Evolutionary conservation across 1,140 invertebrate genomes (phyloP).

Genomic region (Aporrectodea caliginosa): DNA sequence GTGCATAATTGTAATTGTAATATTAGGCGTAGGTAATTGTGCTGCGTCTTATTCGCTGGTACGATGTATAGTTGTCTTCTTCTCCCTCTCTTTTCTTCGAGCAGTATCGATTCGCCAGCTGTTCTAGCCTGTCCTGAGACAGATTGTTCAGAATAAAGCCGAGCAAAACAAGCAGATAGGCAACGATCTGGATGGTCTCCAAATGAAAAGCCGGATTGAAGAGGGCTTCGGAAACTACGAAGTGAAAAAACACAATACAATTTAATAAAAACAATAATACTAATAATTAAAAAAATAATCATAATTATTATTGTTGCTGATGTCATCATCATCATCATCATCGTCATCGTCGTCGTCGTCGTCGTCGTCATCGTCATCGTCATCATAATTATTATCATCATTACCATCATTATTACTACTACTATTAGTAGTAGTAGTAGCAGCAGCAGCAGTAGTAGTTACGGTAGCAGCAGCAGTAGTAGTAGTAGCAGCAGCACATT

Average conservation of each 20-base stretch:
- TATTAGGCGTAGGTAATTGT: too few species aligned
- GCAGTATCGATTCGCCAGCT: background rate
- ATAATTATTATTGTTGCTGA: background rate
- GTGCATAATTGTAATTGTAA: too few species aligned
- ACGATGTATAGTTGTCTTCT: too few species aligned
- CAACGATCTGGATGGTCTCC: background rate
- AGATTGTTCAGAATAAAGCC: background rate
- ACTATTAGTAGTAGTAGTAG: too few species aligned
- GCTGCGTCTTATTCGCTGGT: too few species aligned
- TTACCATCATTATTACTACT: background rate
- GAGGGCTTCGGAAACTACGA: background rate
- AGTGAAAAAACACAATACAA: too few species aligned
- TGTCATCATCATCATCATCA: background rate
- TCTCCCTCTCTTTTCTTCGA: too few species aligned
- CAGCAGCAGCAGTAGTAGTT: too few species aligned
- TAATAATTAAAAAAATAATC: background rate
- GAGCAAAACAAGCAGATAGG: background rate
- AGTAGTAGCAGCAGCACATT: too few species aligned
- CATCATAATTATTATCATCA: background rate
- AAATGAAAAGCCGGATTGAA: background rate
- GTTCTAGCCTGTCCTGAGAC: background rate
- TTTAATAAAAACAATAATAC: too few species aligned
- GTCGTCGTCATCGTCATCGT: background rate
- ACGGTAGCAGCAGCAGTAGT: too few species aligned
- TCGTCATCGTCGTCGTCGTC: background rate